Percentiles rank a stretch among this genome's conserved stretches.
Conservation (phyloP, 2,888 invertebrate species). For the Campaea margaritaria region DNA sequence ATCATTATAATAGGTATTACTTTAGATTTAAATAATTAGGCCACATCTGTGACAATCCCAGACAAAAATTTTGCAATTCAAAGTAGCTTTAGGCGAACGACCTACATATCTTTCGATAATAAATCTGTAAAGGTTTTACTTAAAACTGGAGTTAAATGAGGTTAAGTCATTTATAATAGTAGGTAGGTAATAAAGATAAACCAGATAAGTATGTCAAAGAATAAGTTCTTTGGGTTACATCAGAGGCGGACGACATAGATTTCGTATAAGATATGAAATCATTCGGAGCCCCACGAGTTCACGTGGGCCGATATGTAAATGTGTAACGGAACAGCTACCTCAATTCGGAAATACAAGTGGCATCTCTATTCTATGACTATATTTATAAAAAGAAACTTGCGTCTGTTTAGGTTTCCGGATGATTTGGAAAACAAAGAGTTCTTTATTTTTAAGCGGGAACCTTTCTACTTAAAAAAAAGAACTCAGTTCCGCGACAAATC, state of each 20-base stretch:
- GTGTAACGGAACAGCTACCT: conserved; percentile 27
- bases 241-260: conserved; percentile 25
- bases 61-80: too few species aligned
- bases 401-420: too few species aligned
- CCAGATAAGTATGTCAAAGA: conserved; percentile 22
- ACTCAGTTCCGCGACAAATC: too few species aligned
- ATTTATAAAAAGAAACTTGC: not conserved
- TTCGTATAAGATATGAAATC: conserved; percentile 7
- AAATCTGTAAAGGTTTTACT: not conserved
- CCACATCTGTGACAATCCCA: too few species aligned
- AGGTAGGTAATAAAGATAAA: conserved; percentile 12
- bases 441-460: too few species aligned
- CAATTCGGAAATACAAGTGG: conserved; percentile 15
- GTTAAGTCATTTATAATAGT: conserved; percentile 8
- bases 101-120: not conserved
- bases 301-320: conserved; percentile 30
- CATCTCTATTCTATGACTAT: not conserved
- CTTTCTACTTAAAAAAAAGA: too few species aligned
- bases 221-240: conserved; percentile 26
- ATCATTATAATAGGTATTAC: too few species aligned
- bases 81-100: too few species aligned
- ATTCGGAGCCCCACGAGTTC: conserved; percentile 17
- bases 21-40: too few species aligned
- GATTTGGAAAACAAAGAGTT: too few species aligned
- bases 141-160: conserved; percentile 6